These are phyloP conservation scores for Atopsyche davidsoni DNA, from an alignment of 1,140 invertebrate species.

Conservation along the genomic window DNA sequence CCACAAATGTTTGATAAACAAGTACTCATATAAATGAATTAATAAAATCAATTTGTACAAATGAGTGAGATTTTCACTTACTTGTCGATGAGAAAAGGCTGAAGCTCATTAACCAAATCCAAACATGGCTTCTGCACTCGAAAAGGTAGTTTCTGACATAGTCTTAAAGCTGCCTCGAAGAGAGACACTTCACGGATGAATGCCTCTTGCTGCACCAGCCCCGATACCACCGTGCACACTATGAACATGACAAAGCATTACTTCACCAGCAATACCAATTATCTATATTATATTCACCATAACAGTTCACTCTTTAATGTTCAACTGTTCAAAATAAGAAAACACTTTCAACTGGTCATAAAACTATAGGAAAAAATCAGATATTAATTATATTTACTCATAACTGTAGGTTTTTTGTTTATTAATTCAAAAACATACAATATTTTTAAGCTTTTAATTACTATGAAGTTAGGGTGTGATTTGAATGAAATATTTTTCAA, in stretches of 20 bases:
- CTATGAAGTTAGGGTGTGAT: not conserved
- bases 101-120: constrained; percentile 9
- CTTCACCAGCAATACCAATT: not conserved
- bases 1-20: too few relatives aligned
- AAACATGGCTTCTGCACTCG: constrained; percentile 19
- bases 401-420: not conserved
- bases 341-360: not conserved
- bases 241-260: constrained; percentile 6
- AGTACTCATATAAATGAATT: not conserved
- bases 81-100: constrained; percentile 23
- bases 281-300: not conserved
- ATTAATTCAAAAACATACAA: not conserved
- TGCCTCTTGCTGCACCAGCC: constrained; percentile 23
- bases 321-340: not conserved
- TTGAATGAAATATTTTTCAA: constrained; percentile 1
- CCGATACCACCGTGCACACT: constrained; percentile 26
- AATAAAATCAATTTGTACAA: constrained; percentile 2
- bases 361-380: not conserved
- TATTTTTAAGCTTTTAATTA: not conserved
- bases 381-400: not conserved
- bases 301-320: not conserved
- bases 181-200: constrained; percentile 23
- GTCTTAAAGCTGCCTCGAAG: constrained; percentile 15
- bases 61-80: constrained; percentile 5
- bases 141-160: constrained; percentile 23